Percentiles rank a stretch among this genome's conserved stretches.
phyloP scores from a whole-genome alignment of 2,888 invertebrate species.

The Mesorhabditis belari region DNA sequence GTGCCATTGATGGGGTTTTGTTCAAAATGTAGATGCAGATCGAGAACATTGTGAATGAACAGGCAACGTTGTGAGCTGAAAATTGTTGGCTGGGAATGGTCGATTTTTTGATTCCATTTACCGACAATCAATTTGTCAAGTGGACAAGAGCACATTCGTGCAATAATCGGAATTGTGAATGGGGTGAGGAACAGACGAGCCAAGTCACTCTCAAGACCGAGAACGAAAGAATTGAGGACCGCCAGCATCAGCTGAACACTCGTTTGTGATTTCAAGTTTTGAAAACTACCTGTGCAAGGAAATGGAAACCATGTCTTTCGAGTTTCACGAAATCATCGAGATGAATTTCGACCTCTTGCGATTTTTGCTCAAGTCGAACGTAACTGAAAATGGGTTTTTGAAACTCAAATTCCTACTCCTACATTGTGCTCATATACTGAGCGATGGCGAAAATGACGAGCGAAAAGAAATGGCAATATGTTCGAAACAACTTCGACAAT shows the following conservation, averaged over 20 bases:
- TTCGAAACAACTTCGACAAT: slow-evolving; percentile 55
- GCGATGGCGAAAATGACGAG: slow-evolving; percentile 55
- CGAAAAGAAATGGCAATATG: slow-evolving; percentile 59
- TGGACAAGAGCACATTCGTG: slow-evolving; percentile 56
- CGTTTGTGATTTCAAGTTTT: slow-evolving; percentile 12
- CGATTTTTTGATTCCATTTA: not conserved
- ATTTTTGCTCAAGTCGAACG: slow-evolving; percentile 52
- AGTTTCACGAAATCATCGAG: slow-evolving; percentile 50
- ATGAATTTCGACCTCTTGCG: slow-evolving; percentile 27
- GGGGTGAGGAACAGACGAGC: slow-evolving; percentile 54
- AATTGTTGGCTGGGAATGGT: too few relatives aligned
- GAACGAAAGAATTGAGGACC: slow-evolving; percentile 51
- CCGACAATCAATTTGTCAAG: slow-evolving; percentile 47
- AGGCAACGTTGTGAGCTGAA: slow-evolving; percentile 56
- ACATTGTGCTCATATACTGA: slow-evolving; percentile 54
- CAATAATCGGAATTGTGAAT: slow-evolving; percentile 58
- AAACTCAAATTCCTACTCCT: not conserved
- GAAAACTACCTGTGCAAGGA: slow-evolving; percentile 45
- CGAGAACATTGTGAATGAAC: slow-evolving; percentile 55
- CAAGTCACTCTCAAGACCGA: slow-evolving; percentile 54
- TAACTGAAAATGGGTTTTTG: slow-evolving; percentile 46
- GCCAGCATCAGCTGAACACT: slow-evolving; percentile 13
- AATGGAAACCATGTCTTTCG: slow-evolving; percentile 45
- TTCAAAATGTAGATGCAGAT: slow-evolving; percentile 55
- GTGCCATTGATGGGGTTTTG: slow-evolving; percentile 53